A percentile compares a stretch with the other conserved stretches of the same genome.
phyloP scores from a whole-genome alignment of 2,113 vertebrate species.

The Hippocampus abdominalis region DNA sequence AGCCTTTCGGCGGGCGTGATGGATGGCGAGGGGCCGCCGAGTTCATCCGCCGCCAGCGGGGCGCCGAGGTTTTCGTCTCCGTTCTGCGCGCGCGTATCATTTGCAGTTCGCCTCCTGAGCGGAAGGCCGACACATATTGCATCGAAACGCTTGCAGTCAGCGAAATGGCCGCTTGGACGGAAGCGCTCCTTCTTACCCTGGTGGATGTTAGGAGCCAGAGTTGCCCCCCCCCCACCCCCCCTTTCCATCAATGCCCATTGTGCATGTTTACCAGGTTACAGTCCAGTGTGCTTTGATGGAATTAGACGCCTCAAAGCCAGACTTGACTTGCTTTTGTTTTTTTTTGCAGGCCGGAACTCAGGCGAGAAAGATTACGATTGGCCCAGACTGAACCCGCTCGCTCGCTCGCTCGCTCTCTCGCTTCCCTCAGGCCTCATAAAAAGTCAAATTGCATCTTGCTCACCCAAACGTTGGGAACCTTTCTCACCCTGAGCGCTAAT shows the following conservation, averaged over 20 bases:
- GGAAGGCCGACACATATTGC: constrained; percentile 30
- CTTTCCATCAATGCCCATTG: constrained; percentile 63
- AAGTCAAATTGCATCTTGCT: constrained; percentile 4
- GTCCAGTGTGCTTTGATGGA: constrained; percentile 67
- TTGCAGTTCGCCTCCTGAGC: constrained; percentile 54
- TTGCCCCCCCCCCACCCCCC: constrained; percentile 41
- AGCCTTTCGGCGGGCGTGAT: constrained; percentile 14
- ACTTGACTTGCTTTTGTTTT: constrained; percentile 36
- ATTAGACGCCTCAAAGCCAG: constrained; percentile 64
- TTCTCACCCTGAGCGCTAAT: not conserved
- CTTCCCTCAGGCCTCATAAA: not conserved
- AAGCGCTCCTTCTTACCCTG: constrained; percentile 27
- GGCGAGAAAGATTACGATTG: constrained; percentile 39
- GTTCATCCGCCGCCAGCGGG: not conserved
- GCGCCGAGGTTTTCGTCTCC: constrained; percentile 36
- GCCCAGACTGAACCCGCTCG: constrained; percentile 28
- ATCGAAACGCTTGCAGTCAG: constrained; percentile 19
- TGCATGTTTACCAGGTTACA: constrained; percentile 71
- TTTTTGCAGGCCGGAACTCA: constrained; percentile 44
- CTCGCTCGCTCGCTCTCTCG: not conserved
- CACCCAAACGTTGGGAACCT: constrained; percentile 12
- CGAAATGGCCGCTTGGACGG: constrained; percentile 26
- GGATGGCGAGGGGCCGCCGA: constrained; percentile 10
- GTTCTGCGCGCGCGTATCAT: constrained; percentile 48
- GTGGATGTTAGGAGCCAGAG: constrained; percentile 57